Evolutionary conservation across 2,888 invertebrate species (phyloP), one percentile per base, ranked within the genome.

Genomic region (Caenorhabditis plicata): DNA sequence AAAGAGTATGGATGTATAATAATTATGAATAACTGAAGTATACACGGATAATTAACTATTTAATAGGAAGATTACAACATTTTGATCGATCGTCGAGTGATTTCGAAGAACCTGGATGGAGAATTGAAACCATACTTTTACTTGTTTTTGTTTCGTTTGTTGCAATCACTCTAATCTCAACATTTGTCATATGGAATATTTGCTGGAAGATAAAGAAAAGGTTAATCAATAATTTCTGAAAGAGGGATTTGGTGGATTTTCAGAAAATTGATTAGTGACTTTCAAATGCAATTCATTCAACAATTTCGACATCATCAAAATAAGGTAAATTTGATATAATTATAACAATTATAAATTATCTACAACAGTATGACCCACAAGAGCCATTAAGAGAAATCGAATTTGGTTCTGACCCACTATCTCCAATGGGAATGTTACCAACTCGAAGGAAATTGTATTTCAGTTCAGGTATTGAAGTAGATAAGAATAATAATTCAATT

Each of bases 261-360:
- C 22, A 56, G 65, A 2, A 60, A 71, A 39, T 56, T 80, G 36
- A 71, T 77, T 8, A 66, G 68, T 15, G 64, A 73, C 11, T 74
- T 80, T 17, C 80, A 80, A 46, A 50, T 76, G 60, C 78, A 80
- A 45, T 73, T 76, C 32, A 55, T 77, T 27, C 71, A 75, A 31
- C 68, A 74, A 32, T 55, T 63, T 42, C 36, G 50, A 38, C 61
- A 74, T 33, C 50, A 52, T 22, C 63, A 61, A 29, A 36, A 64
- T 22, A 47, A 42, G 22, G 40, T 33, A 36, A 58, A 29, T 48
- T 57, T 43, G 22, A 38, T 22, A 26, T 25, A 25, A 52, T 23
- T 36, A 23, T 23, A n/a, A 23, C 25, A 2, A 13, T 36, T 13
- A 11, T 25, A n/a, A 22, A 22, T 25, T 7, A n/a, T 8, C 8